Conservation (phyloP, 2,113 vertebrate genomes). For the Baryphthengus martii region DNA sequence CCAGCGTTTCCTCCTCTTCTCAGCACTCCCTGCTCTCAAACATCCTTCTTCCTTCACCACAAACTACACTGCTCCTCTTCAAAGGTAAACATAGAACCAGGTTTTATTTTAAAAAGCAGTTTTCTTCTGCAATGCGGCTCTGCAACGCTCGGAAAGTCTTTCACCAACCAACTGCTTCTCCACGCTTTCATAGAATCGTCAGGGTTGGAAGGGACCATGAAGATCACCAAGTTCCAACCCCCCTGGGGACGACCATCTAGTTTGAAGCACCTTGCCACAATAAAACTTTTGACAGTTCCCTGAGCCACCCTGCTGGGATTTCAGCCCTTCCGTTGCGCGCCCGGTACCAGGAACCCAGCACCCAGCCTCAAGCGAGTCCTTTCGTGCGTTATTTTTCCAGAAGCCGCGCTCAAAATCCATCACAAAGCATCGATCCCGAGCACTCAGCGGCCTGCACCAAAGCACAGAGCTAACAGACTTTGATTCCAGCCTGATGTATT, state of each 20-base stretch:
- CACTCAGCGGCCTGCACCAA: not conserved
- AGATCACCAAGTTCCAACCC: too few species aligned
- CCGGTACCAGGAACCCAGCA: not conserved
- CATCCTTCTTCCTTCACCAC: not conserved
- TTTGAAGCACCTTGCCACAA: not conserved
- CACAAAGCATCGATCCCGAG: not conserved
- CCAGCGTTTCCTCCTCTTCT: not conserved
- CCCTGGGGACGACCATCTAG: fast-evolving
- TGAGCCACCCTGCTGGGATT: not conserved
- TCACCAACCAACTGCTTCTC: not conserved
- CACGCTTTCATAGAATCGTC: too few species aligned
- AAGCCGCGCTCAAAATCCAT: not conserved
- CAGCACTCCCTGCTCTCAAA: not conserved
- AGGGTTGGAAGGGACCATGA: too few species aligned
- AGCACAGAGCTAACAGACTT: not conserved
- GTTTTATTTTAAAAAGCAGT: not conserved
- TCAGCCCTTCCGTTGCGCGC: not conserved
- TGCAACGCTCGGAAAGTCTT: not conserved
- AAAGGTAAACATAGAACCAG: not conserved
- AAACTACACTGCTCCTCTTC: fast-evolving
- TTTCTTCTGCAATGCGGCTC: not conserved
- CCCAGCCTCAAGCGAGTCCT: not conserved
- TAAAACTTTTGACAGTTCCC: not conserved
- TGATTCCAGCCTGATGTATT: not conserved
- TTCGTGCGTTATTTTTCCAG: not conserved